A percentile compares a stretch with the other conserved stretches of the same genome.
Evolutionary conservation across 2,888 invertebrate genomes (phyloP).

Genomic region (Melinaea menophilus): DNA sequence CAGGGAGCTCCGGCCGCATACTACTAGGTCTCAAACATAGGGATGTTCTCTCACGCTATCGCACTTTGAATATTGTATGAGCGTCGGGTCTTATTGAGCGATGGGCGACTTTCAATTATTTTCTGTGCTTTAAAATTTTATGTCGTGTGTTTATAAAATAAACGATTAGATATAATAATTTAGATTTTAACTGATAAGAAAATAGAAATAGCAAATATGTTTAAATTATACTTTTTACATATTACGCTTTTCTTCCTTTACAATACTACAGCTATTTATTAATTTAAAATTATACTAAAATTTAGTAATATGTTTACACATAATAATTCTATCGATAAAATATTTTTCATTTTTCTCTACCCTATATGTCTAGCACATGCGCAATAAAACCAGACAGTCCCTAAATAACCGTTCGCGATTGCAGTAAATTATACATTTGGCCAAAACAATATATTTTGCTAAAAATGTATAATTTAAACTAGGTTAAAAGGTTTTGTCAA

Average conservation of each 20-base stretch:
- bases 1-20: conserved; percentile 51
- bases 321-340: conserved; percentile 13
- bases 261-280: too few relatives aligned
- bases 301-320: too few relatives aligned
- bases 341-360: conserved; percentile 34
- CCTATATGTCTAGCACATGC: conserved; percentile 57
- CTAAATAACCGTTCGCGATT: conserved; percentile 38
- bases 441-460: conserved; percentile 22
- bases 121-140: too few relatives aligned
- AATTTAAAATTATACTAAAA: too few relatives aligned
- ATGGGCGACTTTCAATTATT: too few relatives aligned
- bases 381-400: conserved; percentile 41
- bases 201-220: too few relatives aligned
- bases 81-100: background rate
- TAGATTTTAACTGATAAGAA: too few relatives aligned
- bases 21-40: conserved; percentile 50
- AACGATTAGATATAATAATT: too few relatives aligned
- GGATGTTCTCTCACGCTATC: conserved; percentile 38
- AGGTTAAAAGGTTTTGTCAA: background rate
- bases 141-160: too few relatives aligned
- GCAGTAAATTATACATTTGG: conserved; percentile 57
- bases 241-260: too few relatives aligned
- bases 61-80: conserved; percentile 11
- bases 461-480: conserved; percentile 18
- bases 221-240: too few relatives aligned